phyloP scores from a whole-genome alignment of 2,888 invertebrate genomes.

The Drosophila putrida region DNA sequence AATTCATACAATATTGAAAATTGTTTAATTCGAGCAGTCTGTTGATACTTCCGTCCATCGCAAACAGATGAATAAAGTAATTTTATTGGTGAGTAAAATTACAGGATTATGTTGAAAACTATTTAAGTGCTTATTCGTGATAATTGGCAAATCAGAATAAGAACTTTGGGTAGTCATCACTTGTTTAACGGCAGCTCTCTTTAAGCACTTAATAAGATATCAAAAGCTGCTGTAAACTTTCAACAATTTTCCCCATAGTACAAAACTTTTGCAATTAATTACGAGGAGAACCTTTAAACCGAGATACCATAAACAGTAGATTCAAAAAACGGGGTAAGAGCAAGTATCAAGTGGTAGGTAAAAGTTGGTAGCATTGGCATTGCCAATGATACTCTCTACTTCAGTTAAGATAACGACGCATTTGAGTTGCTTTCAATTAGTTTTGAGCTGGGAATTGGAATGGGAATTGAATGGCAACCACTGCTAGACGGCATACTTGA shows the following conservation, averaged over 20 bases:
- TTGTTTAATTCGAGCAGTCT: too few species aligned
- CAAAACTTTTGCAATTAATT: slow-evolving; percentile 78
- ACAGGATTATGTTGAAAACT: slow-evolving; percentile 12
- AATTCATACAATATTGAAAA: too few species aligned
- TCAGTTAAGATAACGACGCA: slow-evolving; percentile 43
- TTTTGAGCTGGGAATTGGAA: slow-evolving; percentile 36
- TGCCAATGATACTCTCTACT: slow-evolving; percentile 16
- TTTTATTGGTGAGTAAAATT: slow-evolving; percentile 1
- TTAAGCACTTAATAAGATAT: slow-evolving; percentile 51
- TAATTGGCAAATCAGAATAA: slow-evolving; percentile 52
- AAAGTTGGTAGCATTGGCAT: slow-evolving; percentile 8
- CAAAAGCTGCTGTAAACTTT: slow-evolving; percentile 54
- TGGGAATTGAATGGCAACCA: slow-evolving; percentile 50
- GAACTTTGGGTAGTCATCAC: slow-evolving; percentile 38
- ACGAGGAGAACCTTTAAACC: slow-evolving; percentile 54
- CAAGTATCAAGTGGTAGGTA: slow-evolving; percentile 1
- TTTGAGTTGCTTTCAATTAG: slow-evolving; percentile 48
- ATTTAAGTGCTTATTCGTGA: slow-evolving; percentile 23
- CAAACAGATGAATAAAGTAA: background rate
- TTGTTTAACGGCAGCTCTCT: slow-evolving; percentile 20
- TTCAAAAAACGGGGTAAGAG: slow-evolving; percentile 11
- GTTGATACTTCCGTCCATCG: background rate
- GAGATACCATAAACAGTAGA: slow-evolving; percentile 19
- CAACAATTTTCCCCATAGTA: slow-evolving; percentile 44
- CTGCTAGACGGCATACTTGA: slow-evolving; percentile 9